These are phyloP conservation scores for Puma concolor DNA, from an alignment of 2,113 vertebrate genomes.

Conservation along the genomic window DNA sequence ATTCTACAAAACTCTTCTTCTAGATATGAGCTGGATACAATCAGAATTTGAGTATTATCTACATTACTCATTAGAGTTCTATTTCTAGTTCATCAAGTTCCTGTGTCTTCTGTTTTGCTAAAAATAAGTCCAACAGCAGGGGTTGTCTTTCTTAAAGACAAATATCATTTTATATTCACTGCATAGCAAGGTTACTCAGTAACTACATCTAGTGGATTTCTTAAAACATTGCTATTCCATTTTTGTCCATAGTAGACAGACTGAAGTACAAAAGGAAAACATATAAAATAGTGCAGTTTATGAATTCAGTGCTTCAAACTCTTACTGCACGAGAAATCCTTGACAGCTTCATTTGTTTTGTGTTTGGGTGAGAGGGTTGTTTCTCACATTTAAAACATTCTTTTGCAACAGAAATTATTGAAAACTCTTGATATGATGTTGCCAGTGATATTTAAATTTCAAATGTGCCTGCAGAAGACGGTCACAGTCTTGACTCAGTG, in stretches of 20 bases:
- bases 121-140: conserved; percentile 26
- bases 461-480: not conserved
- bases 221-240: conserved; percentile 52
- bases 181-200: conserved; percentile 54
- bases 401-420: not conserved
- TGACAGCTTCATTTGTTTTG: not conserved
- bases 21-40: not conserved
- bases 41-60: not conserved
- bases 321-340: not conserved
- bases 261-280: not conserved
- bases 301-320: not conserved
- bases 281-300: not conserved
- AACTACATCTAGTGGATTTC: conserved; percentile 80
- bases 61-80: not conserved
- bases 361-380: not conserved
- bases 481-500: not conserved
- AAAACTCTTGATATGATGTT: not conserved
- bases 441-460: not conserved
- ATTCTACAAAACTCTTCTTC: not conserved
- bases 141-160: conserved; percentile 39
- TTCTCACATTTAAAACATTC: not conserved
- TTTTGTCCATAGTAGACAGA: not conserved
- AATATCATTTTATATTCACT: not conserved
- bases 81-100: not conserved
- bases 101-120: not conserved